Evolutionary conservation across 92 coral and sea anemone genomes (phyloP).

Genomic region (Epizoanthus stellaris): DNA sequence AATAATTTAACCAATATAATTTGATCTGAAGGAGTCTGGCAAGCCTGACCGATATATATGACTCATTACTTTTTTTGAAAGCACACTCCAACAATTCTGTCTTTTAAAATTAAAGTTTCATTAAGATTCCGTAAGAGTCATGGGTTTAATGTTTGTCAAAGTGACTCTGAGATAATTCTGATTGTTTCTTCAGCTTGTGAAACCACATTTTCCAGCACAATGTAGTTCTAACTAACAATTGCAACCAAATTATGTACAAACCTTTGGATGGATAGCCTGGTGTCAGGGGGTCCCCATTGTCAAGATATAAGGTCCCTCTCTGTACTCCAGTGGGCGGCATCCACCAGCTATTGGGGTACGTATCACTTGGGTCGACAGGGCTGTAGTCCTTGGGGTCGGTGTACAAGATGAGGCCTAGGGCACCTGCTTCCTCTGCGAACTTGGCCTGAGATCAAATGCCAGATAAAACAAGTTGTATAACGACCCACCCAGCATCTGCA

Average conservation of each 20-base stretch:
- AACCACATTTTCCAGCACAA: too few species aligned
- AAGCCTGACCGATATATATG: too few species aligned
- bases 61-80: too few species aligned
- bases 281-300: constrained; percentile 81
- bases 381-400: constrained; percentile 80
- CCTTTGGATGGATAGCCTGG: constrained; percentile 88
- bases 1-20: background rate
- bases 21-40: background rate
- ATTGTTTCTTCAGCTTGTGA: too few species aligned
- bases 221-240: too few species aligned
- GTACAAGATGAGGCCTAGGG: constrained; percentile 78
- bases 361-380: constrained; percentile 60
- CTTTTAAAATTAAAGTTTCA: too few species aligned
- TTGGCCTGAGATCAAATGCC: constrained; percentile 48
- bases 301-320: constrained; percentile 68
- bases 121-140: too few species aligned
- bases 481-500: too few species aligned
- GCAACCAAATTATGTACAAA: background rate
- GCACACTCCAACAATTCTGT: too few species aligned
- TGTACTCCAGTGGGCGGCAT: constrained; percentile 90
- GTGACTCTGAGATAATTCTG: too few species aligned
- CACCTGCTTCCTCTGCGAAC: constrained; percentile 72
- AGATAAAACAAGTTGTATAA: background rate
- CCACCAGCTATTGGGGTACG: constrained; percentile 92
- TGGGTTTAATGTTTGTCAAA: too few species aligned